phyloP scores from a whole-genome alignment of 2,888 invertebrate genomes.

The Torymus aiolomorphi region DNA sequence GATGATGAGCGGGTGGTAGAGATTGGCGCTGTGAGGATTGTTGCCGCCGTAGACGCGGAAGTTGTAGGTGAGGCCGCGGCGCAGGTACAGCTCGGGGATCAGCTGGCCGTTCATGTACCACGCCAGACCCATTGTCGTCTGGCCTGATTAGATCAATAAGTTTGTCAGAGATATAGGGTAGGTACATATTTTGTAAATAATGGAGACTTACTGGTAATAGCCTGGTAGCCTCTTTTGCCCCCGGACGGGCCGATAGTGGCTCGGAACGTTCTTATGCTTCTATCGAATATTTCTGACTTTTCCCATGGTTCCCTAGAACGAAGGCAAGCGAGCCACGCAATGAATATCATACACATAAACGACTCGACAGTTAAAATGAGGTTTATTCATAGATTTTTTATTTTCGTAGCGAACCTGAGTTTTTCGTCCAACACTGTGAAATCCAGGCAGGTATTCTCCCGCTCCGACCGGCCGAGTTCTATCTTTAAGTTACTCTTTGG shows the following conservation, averaged over 20 bases:
- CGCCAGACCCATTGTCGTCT: slow-evolving; percentile 84
- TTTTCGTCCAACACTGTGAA: slow-evolving; percentile 79
- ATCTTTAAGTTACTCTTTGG: slow-evolving; percentile 84
- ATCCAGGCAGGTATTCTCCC: slow-evolving; percentile 84
- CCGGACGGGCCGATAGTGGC: slow-evolving; percentile 91
- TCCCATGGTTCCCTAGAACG: slow-evolving; percentile 73
- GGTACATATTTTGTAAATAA: too few species aligned
- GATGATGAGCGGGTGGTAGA: slow-evolving; percentile 93
- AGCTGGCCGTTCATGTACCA: slow-evolving; percentile 96
- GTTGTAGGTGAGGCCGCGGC: slow-evolving; percentile 89
- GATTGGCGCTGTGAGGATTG: slow-evolving; percentile 89
- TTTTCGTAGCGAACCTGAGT: slow-evolving; percentile 64
- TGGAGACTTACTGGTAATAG: slow-evolving; percentile 79
- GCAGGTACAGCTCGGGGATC: slow-evolving; percentile 90
- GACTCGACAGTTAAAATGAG: not conserved
- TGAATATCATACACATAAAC: too few species aligned
- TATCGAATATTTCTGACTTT: slow-evolving; percentile 76
- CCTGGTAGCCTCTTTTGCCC: slow-evolving; percentile 86
- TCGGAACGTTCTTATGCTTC: slow-evolving; percentile 85
- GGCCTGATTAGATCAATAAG: slow-evolving; percentile 74
- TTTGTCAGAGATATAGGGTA: too few species aligned
- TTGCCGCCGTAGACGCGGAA: slow-evolving; percentile 90
- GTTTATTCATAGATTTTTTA: not conserved
- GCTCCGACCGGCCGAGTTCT: slow-evolving; percentile 81
- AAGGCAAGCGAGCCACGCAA: too few species aligned